Base-by-base conservation (phyloP, 2,113 vertebrate species). In the Dipodomys ordii region DNA sequence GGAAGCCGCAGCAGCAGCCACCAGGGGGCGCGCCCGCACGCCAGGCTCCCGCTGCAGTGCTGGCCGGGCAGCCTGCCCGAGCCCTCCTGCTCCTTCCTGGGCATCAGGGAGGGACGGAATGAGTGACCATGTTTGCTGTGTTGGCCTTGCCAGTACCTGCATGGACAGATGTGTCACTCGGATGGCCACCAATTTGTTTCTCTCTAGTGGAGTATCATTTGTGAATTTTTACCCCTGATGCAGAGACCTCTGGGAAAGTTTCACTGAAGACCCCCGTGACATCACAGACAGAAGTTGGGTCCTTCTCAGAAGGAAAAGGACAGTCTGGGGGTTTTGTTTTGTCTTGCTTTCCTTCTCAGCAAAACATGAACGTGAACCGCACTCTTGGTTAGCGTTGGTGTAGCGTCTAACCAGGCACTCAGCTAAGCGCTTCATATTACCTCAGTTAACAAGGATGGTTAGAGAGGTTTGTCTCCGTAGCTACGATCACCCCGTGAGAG, bases 1-100 rank as follows among this genome's bases (percentile, higher is more conserved):
- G 28, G 90, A 57, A 84, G 80, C 0, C 5, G 27, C 44, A 78
- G 57, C 4, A 27, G 69, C n/a, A 5, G 35, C 1, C 16, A 20
- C 1, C 0, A 18, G 23, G 35, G 64, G 0, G 0, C 2, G 53
- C 15, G 3, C 53, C 12, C 13, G 53, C 12, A 4, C 0, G 53
- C 53, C 53, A 57, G 53, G 53, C 11, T 18, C 12, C 13, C 15
- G 53, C 53, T 4, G 53, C 53, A 57, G 15, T 57, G 11, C 15
- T 4, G 15, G 53, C 53, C 3, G 53, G 16, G 16, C 15, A 13
- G 53, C 15, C 53, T 49, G 39, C 39, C 39, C 4, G 5, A 39
- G 39, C 39, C 39, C 39, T 39, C 39, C 39, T 39, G 39, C 39
- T 39, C 39, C 53, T 57, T 13, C 53, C 15, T 57, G 53, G 12